Base-by-base conservation (phyloP, 2,797 vertebrate species). In the Sciurus carolinensis region DNA sequence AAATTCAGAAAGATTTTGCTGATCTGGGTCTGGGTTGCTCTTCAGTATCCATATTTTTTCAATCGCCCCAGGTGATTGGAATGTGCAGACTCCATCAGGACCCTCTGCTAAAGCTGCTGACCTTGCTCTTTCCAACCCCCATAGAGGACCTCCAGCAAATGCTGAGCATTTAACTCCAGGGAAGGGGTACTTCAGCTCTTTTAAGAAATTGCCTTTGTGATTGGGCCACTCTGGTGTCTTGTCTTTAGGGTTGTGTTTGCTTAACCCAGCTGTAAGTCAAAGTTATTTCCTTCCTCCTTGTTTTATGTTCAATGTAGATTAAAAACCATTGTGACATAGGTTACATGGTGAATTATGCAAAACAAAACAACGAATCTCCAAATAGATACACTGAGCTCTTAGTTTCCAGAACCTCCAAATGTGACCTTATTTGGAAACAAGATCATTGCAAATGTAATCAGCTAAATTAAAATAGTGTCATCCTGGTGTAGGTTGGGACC, bases 21-120 rank as follows among this genome's bases (percentile, higher is more conserved):
- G 52, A 33, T 28, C 1, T 8, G 14, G 12, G 12, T 15, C 57
- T 18, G 28, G 47, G 3, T 7, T 11, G 5, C 13, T 6, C 17
- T 59, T 64, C n/a, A 3, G 52, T 10, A 22, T 22, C 7, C 3
- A 33, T 26, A 10, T 4, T 28, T 69, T 77, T 50, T 4, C n/a
- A 22, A 47, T 15, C 0, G 7, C 26, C 52, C 36, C 59, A 1
- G 22, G 13, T 1, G 44, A 52, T 15, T 9, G 2, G 17, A 4
- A 4, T 0, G 17, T 0, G 9, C 9, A 11, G 57, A 5, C 42
- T 76, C 9, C 13, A 6, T 3, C 47, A 14, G 15, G 47, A 33
- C 5, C 28, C 6, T 73, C 67, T 1, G 20, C 62, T 0, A 0
- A 0, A 20, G 36, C n/a, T 8, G 0, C 28, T 3, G n/a, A 22